Base-by-base conservation (phyloP, 2,797 vertebrate species). In the Lycodopsis pacificus region DNA sequence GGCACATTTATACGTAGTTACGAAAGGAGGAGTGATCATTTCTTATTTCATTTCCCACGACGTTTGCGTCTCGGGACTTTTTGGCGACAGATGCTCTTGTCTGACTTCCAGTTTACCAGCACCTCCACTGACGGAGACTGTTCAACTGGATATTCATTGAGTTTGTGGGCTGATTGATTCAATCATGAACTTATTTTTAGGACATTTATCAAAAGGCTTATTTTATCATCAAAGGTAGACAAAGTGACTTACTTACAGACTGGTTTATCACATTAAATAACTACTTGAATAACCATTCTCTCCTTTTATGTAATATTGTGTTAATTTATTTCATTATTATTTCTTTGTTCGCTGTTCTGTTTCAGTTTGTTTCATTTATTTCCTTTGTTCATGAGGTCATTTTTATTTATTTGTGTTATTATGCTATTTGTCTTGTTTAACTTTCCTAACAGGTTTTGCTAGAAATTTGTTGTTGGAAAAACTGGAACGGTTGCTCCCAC, bases 61-160 rank as follows among this genome's bases (percentile, higher is more conserved):
- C 42, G 38, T 74, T 57, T 69, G 14, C 17, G 34, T 63, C 14
- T 30, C 46, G 62, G 77, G 61, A 65, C 51, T 4, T 78, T 74
- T 51, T 48, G n/a, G n/a, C 49, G 51, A 4, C 15, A 32, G 20
- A 17, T 66, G 34, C n/a, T 53, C n/a, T 53, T 6, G 4, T 57
- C 22, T 36, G 25, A 70, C 11, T 65, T 74, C 4, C 48, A 80
- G 17, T 61, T 63, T 32, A 34, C 32, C 32, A 34, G 32, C 32
- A 73, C 14, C 15, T 15, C 1, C 59, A 42, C 40, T 73, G 69
- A 77, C 32, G 15, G 27, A 53, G 53, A 7, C 15, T 62, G 30
- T 54, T 22, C 4, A 68, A 11, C n/a, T 72, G n/a, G 49, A 46
- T 65, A 4, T 67, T 71, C 20, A 9, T 48, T 79, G 20, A 34